Evolutionary conservation across 2,888 invertebrate species (phyloP).

Genomic region (Yponomeuta cagnagella): DNA sequence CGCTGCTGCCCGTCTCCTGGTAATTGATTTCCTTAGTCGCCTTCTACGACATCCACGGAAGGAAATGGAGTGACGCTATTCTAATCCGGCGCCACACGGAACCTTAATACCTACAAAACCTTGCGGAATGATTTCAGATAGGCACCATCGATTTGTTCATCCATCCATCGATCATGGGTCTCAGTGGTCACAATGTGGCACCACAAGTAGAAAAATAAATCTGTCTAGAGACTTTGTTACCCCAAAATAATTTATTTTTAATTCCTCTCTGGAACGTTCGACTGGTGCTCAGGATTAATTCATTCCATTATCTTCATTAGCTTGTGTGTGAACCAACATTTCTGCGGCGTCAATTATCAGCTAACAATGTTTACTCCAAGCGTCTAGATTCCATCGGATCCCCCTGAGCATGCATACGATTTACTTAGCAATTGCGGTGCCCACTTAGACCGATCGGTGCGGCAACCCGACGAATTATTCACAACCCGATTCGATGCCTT

Average conservation of each 20-base stretch:
- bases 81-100: no score
- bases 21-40: no score
- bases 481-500: slow-evolving; percentile 48
- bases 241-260: neutral
- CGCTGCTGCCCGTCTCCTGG: no score
- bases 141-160: no score
- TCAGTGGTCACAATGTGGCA: no score
- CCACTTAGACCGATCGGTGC: slow-evolving; percentile 73
- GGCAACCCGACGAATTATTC: slow-evolving; percentile 62
- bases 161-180: no score
- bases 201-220: no score
- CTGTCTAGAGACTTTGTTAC: no score
- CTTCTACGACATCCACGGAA: no score
- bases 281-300: neutral
- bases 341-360: slow-evolving; percentile 2
- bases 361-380: slow-evolving; percentile 18
- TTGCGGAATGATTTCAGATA: no score
- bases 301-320: neutral
- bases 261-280: neutral
- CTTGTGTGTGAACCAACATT: neutral
- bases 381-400: slow-evolving; percentile 5
- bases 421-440: slow-evolving; percentile 60
- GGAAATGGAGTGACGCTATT: no score
- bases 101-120: no score
- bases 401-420: slow-evolving; percentile 17